phyloP scores from a whole-genome alignment of 2,797 vertebrate genomes.

The Buceros bicornis region DNA sequence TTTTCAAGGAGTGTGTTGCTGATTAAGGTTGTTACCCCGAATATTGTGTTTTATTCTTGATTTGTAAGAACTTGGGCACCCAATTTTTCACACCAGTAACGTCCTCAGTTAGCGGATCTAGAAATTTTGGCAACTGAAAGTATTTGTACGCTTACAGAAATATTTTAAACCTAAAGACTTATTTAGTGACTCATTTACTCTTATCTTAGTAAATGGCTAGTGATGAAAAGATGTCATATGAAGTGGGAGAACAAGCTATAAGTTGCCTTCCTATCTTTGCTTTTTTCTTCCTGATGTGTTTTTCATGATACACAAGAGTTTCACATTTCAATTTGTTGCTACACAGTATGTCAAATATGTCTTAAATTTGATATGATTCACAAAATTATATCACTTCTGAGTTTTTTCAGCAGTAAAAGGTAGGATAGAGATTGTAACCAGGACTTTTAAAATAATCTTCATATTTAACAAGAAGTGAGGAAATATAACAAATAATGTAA shows the following conservation, averaged over 20 bases:
- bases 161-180: not conserved
- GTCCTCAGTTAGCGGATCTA: not conserved
- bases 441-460: not conserved
- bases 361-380: not conserved
- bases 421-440: not conserved
- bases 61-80: not conserved
- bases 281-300: not conserved
- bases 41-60: not conserved
- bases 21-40: not conserved
- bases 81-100: not conserved
- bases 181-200: not conserved
- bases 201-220: not conserved
- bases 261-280: not conserved
- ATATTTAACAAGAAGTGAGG: not conserved
- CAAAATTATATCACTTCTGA: not conserved
- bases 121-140: not conserved
- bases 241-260: not conserved
- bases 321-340: not conserved
- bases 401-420: not conserved
- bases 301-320: not conserved
- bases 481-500: not conserved
- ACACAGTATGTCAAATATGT: not conserved
- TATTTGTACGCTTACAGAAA: not conserved
- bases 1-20: not conserved
- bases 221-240: not conserved